phyloP scores from a whole-genome alignment of 2,888 invertebrate species.

The Latrodectus hesperus region DNA sequence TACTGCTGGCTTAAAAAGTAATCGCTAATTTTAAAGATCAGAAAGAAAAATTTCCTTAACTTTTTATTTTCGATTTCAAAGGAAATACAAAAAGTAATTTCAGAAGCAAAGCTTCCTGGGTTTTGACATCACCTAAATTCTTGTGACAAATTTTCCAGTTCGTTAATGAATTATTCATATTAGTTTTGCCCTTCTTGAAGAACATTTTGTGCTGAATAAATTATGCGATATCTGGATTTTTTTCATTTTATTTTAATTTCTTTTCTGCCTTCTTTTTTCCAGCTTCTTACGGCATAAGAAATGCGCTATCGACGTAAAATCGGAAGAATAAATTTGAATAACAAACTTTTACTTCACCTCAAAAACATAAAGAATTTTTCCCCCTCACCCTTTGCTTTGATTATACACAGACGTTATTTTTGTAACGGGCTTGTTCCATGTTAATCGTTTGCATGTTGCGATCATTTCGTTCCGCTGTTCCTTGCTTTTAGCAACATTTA shows the following conservation, averaged over 20 bases:
- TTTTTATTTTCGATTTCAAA: neutral
- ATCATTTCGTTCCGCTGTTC: neutral
- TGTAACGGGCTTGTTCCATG: neutral
- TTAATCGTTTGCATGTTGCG: neutral
- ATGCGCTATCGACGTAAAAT: slow-evolving; percentile 55
- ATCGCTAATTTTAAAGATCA: too few species aligned
- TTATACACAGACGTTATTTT: neutral
- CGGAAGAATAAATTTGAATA: slow-evolving; percentile 66
- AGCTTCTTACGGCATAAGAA: neutral
- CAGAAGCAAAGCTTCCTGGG: slow-evolving; percentile 14
- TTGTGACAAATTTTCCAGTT: slow-evolving; percentile 67
- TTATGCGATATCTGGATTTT: slow-evolving; percentile 32
- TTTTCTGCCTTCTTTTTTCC: slow-evolving; percentile 7
- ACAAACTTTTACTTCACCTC: slow-evolving; percentile 29
- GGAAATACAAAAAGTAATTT: slow-evolving; percentile 2
- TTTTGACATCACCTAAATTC: slow-evolving; percentile 61
- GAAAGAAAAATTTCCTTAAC: too few species aligned
- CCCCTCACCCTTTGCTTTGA: neutral
- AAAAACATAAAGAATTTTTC: neutral
- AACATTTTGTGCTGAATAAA: slow-evolving; percentile 53
- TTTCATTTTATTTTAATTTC: slow-evolving; percentile 1
- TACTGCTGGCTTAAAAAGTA: too few species aligned
- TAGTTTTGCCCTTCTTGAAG: slow-evolving; percentile 24
- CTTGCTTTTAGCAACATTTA: neutral
- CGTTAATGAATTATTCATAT: slow-evolving; percentile 68